Base-by-base conservation (phyloP, 2,113 vertebrate genomes). In the Pao palembangensis region DNA sequence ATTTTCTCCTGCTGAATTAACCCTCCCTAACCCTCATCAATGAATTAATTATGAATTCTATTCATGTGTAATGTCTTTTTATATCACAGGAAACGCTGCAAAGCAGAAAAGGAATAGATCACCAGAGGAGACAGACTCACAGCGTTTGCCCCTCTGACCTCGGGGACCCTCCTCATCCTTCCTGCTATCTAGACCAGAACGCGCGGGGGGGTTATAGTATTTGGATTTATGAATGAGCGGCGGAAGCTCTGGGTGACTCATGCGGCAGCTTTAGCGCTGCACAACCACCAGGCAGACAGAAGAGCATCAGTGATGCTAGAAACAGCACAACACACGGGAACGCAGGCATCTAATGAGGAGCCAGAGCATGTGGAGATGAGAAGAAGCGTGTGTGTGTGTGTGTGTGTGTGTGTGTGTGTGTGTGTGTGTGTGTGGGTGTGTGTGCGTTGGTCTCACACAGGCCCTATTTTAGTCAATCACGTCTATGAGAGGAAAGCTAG, bases 161-260 rank as follows among this genome's bases (percentile, higher is more conserved):
- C 23, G 34, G 59, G 66, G 71, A 76, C 61, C 64, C 62, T 55
- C 60, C 67, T 80, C 73, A 20, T 82, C 70, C 73, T 85, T 84
- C 79, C 82, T 84, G 81, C 74, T 67, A 67, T 83, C 73, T 69
- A 64, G 61, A 74, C 57, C 60, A 16, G 60, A 64, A 58, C 58
- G 64, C 57, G 71, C 71, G 65, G 66, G 72, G 82, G 58, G n/a
- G 83, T 80, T 65, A 65, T 85, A 88, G 79, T 89, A 87, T 88
- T 87, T 79, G 61, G 15, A 85, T 88, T 89, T 87, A 89, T 89
- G 87, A 90, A 88, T 89, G 88, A 88, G 83, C 64, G 70, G 71
- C 49, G 81, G 85, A 73, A 84, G 83, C 64, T 70, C 72, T 56
- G 73, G 81, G 89, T 91, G 85, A 90, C 80, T 91, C 86, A 89